These are phyloP conservation scores for Willisornis vidua DNA, from an alignment of 2,113 vertebrate species.

Conservation along the genomic window DNA sequence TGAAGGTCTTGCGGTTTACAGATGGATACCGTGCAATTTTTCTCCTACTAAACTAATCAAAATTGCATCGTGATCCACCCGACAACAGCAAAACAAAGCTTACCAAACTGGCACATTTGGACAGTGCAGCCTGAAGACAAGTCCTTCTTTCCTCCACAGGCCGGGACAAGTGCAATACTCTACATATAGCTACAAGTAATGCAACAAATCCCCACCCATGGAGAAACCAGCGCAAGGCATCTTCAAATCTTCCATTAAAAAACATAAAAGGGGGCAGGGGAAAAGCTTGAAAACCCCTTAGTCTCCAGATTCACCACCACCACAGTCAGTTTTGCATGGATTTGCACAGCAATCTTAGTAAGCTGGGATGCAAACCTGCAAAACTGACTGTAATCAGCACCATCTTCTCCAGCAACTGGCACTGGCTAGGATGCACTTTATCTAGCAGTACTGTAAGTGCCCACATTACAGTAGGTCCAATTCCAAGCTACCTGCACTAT, in stretches of 20 bases:
- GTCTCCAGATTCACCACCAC: conserved; percentile 62
- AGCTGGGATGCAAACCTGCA: conserved; percentile 96
- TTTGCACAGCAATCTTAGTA: conserved; percentile 99
- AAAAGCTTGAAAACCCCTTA: background rate
- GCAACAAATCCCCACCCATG: conserved; percentile 84
- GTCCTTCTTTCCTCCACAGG: conserved; percentile 82
- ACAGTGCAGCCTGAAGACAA: conserved; percentile 29
- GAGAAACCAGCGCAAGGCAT: conserved; percentile 70
- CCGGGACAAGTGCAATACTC: conserved; percentile 91
- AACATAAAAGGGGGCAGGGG: accelerated
- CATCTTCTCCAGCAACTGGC: conserved; percentile 18
- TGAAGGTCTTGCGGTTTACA: conserved; percentile 90
- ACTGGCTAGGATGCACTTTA: conserved; percentile 46
- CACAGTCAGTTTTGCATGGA: conserved; percentile 99
- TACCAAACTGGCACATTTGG: background rate
- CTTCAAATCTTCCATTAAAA: background rate
- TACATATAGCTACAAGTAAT: conserved; percentile 78
- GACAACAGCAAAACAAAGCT: conserved; percentile 90
- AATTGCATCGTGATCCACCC: conserved; percentile 96
- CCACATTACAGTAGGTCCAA: conserved; percentile 92
- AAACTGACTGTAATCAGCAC: conserved; percentile 85
- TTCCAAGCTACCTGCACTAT: conserved; percentile 96
- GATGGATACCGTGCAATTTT: conserved; percentile 99
- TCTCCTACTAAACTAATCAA: conserved; percentile 80
- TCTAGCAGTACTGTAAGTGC: conserved; percentile 93